These are phyloP conservation scores for Ploceus nigricollis DNA, from an alignment of 2,113 vertebrate genomes.

Conservation along the genomic window DNA sequence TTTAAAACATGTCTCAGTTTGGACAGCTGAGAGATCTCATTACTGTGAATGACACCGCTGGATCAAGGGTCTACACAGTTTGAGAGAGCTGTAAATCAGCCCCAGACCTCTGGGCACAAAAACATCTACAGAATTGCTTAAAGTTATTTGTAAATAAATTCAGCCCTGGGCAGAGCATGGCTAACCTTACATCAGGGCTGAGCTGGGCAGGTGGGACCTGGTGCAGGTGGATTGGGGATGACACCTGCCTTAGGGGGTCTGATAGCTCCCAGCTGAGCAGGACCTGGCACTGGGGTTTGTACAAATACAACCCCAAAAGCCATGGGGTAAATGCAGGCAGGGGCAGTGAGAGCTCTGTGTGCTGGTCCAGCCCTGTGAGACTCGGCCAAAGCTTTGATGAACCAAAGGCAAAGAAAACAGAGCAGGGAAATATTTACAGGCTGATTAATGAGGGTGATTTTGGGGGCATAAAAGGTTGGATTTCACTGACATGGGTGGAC, in stretches of 20 bases:
- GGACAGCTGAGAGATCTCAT: constrained; percentile 63
- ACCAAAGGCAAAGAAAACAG: neutral
- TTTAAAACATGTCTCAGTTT: constrained; percentile 61
- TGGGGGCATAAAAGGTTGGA: neutral
- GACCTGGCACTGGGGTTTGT: neutral
- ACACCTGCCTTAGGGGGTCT: neutral
- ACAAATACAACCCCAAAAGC: fast-evolving
- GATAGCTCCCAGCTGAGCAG: neutral
- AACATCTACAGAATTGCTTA: constrained; percentile 43
- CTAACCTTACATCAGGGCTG: neutral
- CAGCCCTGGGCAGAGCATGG: neutral
- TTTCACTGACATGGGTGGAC: neutral
- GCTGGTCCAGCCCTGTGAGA: neutral
- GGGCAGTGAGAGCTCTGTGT: neutral
- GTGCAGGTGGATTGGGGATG: neutral
- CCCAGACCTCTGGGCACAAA: constrained; percentile 31
- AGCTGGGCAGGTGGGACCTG: neutral
- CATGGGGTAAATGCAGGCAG: fast-evolving
- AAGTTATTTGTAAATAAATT: constrained; percentile 45
- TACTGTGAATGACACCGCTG: constrained; percentile 29
- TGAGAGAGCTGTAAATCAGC: constrained; percentile 60
- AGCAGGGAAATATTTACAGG: neutral
- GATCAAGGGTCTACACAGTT: constrained; percentile 50
- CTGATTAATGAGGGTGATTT: neutral
- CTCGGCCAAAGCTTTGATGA: neutral